phyloP scores from a whole-genome alignment of 2,113 vertebrate species.

The Muntiacus muntjak region DNA sequence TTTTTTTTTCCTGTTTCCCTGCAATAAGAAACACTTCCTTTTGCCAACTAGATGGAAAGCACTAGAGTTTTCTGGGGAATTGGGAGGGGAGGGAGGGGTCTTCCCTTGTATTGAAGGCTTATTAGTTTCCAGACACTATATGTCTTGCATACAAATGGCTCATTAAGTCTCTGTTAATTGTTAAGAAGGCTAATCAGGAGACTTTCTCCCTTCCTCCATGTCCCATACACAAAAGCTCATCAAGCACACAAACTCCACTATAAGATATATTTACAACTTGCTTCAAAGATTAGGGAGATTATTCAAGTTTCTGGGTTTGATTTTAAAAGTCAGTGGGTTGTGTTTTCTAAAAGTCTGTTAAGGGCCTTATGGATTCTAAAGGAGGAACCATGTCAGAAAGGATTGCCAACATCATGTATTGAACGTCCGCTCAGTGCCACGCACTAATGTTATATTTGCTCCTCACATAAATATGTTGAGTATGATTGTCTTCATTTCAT shows the following conservation, averaged over 20 bases:
- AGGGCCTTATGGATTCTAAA: neutral
- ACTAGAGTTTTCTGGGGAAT: neutral
- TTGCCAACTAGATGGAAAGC: constrained; percentile 1
- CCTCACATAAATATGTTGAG: neutral
- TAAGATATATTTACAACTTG: neutral
- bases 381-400: neutral
- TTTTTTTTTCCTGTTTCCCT: neutral
- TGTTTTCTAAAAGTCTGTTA: neutral
- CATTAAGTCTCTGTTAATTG: neutral
- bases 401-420: neutral
- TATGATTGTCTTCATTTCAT: neutral
- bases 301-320: constrained; percentile 26
- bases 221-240: neutral
- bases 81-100: neutral
- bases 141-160: neutral
- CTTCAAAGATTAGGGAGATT: constrained; percentile 20
- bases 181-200: neutral
- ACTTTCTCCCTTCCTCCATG: neutral
- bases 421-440: neutral
- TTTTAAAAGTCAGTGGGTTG: neutral
- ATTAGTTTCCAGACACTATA: neutral
- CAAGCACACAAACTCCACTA: neutral
- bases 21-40: neutral
- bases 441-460: neutral
- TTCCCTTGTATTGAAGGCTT: neutral